phyloP scores from a whole-genome alignment of 2,888 invertebrate genomes.

The Chironomus tentans region DNA sequence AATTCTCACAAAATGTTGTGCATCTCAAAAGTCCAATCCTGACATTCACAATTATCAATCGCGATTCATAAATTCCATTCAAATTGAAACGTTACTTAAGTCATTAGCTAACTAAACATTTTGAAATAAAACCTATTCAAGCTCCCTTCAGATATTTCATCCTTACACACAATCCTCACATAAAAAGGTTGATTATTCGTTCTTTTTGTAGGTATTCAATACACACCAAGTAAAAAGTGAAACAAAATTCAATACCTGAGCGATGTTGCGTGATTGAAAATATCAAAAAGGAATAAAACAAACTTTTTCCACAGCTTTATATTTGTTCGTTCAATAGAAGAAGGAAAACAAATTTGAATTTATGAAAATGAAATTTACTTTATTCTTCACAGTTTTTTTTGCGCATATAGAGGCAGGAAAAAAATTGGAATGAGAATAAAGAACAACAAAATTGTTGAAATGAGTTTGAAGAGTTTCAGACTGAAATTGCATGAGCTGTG shows the following conservation, averaged over 20 bases:
- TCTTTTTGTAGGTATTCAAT: too few relatives aligned
- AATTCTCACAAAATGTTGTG: too few relatives aligned
- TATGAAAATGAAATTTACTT: not conserved
- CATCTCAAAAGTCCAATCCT: too few relatives aligned
- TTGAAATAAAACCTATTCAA: too few relatives aligned
- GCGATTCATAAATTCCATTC: too few relatives aligned
- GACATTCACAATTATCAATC: too few relatives aligned
- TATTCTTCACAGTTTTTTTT: not conserved
- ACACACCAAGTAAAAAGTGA: too few relatives aligned
- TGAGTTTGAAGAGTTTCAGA: not conserved
- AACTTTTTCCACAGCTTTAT: not conserved
- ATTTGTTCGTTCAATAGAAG: not conserved
- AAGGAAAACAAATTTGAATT: not conserved
- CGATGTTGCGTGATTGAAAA: not conserved
- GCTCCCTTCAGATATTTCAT: too few relatives aligned
- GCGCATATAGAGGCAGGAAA: not conserved
- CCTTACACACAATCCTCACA: too few relatives aligned
- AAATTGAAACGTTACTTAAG: too few relatives aligned
- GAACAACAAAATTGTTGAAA: not conserved
- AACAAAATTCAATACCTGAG: not conserved
- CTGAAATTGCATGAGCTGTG: not conserved
- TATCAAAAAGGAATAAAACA: not conserved
- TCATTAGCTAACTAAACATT: too few relatives aligned
- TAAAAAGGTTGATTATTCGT: too few relatives aligned
- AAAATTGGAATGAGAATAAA: not conserved